Conservation (phyloP, 2,888 invertebrate genomes). For the Cephus nigrinus region DNA sequence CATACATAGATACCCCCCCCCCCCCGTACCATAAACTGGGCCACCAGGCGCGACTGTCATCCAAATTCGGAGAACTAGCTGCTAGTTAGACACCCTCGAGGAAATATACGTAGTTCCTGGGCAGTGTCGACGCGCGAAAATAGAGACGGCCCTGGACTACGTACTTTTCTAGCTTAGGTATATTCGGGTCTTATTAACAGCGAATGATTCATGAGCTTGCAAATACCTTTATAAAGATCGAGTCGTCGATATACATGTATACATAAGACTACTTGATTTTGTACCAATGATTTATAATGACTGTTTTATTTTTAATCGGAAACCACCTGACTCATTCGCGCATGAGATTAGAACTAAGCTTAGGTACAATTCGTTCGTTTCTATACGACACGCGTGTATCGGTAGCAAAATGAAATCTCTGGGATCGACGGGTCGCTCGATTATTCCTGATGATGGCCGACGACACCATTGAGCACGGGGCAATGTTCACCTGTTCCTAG, state of each 20-base stretch:
- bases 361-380: too few species aligned
- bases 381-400: too few species aligned
- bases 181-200: background rate
- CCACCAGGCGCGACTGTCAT: background rate
- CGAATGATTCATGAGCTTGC: background rate
- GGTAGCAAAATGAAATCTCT: too few species aligned
- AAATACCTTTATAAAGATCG: background rate
- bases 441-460: too few species aligned
- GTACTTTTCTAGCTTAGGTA: background rate
- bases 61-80: constrained; percentile 1
- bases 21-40: constrained; percentile 3
- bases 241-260: background rate
- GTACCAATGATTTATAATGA: too few species aligned
- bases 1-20: background rate
- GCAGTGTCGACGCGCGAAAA: background rate
- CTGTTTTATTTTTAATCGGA: too few species aligned
- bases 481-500: too few species aligned
- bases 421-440: too few species aligned
- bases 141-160: background rate
- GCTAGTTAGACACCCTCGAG: background rate
- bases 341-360: too few species aligned
- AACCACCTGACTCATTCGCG: too few species aligned
- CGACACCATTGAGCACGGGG: too few species aligned
- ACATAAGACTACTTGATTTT: too few species aligned
- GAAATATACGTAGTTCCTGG: background rate